Base-by-base conservation (phyloP, 2,113 vertebrate genomes). In the Pholis gunnellus region DNA sequence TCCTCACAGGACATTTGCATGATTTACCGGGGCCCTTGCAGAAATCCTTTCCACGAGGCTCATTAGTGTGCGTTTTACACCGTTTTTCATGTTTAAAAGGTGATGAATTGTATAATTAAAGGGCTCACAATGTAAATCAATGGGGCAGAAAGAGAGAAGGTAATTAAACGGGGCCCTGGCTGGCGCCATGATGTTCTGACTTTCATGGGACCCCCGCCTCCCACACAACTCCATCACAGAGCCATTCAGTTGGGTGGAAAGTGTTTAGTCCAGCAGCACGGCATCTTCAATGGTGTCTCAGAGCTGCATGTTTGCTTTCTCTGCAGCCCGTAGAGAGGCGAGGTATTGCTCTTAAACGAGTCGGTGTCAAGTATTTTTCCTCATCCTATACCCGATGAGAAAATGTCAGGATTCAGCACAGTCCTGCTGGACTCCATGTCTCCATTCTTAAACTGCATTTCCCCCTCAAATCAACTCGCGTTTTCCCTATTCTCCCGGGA, bases 101-200 rank as follows among this genome's bases (percentile, higher is more conserved):
- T 96, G 96, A 97, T 96, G 96, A 95, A 96, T 96, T 96, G 95
- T 95, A 94, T 97, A 97, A 98, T 98, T 98, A 97, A 97, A 96
- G 89, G 94, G 88, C 94, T 93, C 94, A 94, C 94, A 84, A 95
- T 92, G 96, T 97, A 96, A 98, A 96, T 96, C 97, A 97, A 92
- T 96, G 90, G 93, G 79, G 94, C 94, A 88, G 89, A 95, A 93
- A 95, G 94, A 93, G 92, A 94, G 95, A 83, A 38, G 94, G 95
- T 95, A 96, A 96, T 96, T 95, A 95, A 96, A 95, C 91, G 82
- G 92, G 91, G 75, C 71, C 83, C 82, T 88, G 86, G 91, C 87
- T 78, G 91, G 95, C 64, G 92, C 93, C 91, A 92, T 92, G 78
- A 84, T 86, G 79, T 69, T 90, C 78, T 79, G 78, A 84, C 84